Conservation (phyloP, 2,797 vertebrate genomes). For the Glyptemys insculpta region DNA sequence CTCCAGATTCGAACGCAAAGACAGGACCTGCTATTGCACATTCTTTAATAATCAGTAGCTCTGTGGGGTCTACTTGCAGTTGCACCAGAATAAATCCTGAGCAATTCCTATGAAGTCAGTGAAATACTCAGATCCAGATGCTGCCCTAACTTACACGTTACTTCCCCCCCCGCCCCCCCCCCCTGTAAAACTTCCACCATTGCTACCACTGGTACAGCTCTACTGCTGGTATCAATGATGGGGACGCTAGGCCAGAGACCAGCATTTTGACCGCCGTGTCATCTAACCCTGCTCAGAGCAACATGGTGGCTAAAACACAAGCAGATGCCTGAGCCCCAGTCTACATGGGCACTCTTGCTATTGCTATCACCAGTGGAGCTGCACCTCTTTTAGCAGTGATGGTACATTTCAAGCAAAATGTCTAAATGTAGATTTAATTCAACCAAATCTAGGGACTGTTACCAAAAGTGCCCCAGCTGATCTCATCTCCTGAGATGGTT, state of each 20-base stretch:
- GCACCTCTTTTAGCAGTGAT: not conserved
- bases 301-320: not conserved
- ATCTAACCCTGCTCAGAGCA: not conserved
- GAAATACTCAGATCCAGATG: not conserved
- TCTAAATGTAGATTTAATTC: not conserved
- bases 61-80: not conserved
- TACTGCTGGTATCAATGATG: not conserved
- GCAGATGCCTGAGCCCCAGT: not conserved
- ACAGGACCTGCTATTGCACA: not conserved
- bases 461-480: not conserved
- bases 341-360: not conserved
- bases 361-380: not conserved
- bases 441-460: not conserved
- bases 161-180: not conserved
- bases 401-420: not conserved
- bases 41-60: not conserved
- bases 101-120: not conserved
- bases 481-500: not conserved
- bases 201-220: not conserved
- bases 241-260: not conserved
- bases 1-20: not conserved
- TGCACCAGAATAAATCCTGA: not conserved
- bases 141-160: not conserved
- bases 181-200: not conserved
- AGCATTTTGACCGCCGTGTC: not conserved